Evolutionary conservation across 2,888 invertebrate genomes (phyloP), one percentile per base, ranked within the genome.

Genomic region (Dicranocentrus wangi): DNA sequence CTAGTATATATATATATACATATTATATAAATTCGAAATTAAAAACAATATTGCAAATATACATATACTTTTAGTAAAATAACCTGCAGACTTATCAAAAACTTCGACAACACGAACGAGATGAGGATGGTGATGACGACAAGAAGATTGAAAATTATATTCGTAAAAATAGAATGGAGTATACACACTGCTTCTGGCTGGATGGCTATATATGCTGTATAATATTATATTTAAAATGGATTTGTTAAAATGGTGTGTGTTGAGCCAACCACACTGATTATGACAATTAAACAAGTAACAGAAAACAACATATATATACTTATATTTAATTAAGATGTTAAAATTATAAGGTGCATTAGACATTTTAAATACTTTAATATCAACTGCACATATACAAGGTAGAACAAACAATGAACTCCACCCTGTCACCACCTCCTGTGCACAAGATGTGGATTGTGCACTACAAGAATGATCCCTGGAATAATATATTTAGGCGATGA

Each of bases 241-340:
- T n/a, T n/a, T n/a, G n/a, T n/a, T n/a, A n/a, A n/a, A n/a, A n/a
- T n/a, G n/a, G 32, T 32, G 3, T 32, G 32, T 10, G 32, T 32
- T 10, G 32, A 32, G 32, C 15, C 47, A 47, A 47, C 47, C 5
- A 47, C 15, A 23, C 21, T 55, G 55, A 21, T 55, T 21, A 55
- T 55, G 55, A 55, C 55, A 55, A 55, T 23, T 19, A 55, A 15
- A 55, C 7, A 17, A 51, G 51, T 13, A 51, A 51, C 51, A 3
- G n/a, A 3, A 51, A 51, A 5, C 17, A n/a, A 51, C 51, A 51
- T 51, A 51, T 51, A 51, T 39, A 51, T 51, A 51, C n/a, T 51
- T 51, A 51, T 17, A 51, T 13, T 51, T 13, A 13, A 51, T n/a
- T n/a, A 39, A 51, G 3, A 51, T 51, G 10, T 51, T 5, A 7